phyloP scores from a whole-genome alignment of 2,113 vertebrate genomes.

The Dermatemys mawii region DNA sequence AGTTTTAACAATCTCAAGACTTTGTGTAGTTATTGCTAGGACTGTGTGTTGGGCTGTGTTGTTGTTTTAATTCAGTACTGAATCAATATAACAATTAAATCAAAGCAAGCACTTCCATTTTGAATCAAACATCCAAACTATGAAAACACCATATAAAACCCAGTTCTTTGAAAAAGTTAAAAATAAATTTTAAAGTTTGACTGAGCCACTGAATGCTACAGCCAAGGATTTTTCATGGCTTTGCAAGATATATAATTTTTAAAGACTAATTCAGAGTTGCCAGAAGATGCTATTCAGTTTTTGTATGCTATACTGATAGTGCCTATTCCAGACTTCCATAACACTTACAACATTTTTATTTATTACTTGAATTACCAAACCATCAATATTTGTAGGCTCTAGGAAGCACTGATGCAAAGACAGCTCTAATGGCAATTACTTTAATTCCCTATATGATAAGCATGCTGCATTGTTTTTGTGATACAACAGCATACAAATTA shows the following conservation, averaged over 20 bases:
- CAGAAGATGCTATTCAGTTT: background rate
- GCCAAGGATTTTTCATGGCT: background rate
- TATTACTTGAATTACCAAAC: background rate
- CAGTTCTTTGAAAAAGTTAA: accelerated
- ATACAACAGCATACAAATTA: background rate
- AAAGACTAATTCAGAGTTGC: background rate
- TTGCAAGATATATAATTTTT: background rate
- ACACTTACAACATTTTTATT: background rate
- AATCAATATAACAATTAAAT: background rate
- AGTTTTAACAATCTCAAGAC: background rate
- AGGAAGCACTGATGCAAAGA: background rate
- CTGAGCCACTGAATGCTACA: background rate
- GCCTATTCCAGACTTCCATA: background rate
- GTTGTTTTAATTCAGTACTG: background rate
- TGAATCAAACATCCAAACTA: background rate
- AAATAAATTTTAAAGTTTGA: background rate
- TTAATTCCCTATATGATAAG: background rate
- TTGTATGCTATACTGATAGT: background rate
- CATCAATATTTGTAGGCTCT: background rate
- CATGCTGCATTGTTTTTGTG: background rate
- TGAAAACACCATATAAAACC: background rate
- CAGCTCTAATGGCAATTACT: background rate
- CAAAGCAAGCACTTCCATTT: background rate
- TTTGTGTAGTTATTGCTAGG: background rate
- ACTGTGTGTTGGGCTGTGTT: background rate